These are phyloP conservation scores for Stomorhina lunata DNA, from an alignment of 2,888 invertebrate genomes.

Conservation along the genomic window DNA sequence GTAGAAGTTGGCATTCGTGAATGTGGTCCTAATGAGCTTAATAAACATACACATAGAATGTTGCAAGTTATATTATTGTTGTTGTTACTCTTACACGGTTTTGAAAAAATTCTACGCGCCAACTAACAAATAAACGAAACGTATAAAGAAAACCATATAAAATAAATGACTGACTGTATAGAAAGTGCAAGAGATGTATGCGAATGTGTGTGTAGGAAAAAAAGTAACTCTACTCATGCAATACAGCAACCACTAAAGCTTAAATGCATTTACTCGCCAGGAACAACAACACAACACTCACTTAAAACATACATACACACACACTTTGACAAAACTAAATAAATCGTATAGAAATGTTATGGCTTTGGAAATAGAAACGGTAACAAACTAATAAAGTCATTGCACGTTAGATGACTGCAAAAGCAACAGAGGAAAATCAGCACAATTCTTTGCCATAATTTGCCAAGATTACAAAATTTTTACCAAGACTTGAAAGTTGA, in stretches of 20 bases:
- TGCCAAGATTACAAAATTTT: background rate
- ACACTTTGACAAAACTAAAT: background rate
- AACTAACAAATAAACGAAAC: constrained; percentile 35
- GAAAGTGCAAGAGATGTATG: background rate
- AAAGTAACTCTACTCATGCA: background rate
- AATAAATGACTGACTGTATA: constrained; percentile 14
- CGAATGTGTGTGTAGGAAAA: background rate
- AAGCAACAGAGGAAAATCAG: background rate
- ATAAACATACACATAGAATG: no score
- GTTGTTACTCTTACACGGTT: background rate
- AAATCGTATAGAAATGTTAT: constrained; percentile 25
- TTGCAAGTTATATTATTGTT: no score
- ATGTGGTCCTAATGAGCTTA: constrained; percentile 58
- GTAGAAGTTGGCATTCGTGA: constrained; percentile 25
- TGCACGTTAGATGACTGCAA: constrained; percentile 32
- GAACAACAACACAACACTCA: background rate
- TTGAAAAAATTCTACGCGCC: constrained; percentile 4
- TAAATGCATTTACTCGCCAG: background rate
- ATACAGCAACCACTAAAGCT: background rate
- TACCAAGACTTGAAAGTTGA: background rate
- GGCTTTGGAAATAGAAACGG: constrained; percentile 14
- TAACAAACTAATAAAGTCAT: constrained; percentile 54
- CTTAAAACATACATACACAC: background rate
- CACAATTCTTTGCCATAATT: background rate
- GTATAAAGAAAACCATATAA: background rate